These are phyloP conservation scores for Philonicus albiceps DNA, from an alignment of 2,888 invertebrate species.

Conservation along the genomic window DNA sequence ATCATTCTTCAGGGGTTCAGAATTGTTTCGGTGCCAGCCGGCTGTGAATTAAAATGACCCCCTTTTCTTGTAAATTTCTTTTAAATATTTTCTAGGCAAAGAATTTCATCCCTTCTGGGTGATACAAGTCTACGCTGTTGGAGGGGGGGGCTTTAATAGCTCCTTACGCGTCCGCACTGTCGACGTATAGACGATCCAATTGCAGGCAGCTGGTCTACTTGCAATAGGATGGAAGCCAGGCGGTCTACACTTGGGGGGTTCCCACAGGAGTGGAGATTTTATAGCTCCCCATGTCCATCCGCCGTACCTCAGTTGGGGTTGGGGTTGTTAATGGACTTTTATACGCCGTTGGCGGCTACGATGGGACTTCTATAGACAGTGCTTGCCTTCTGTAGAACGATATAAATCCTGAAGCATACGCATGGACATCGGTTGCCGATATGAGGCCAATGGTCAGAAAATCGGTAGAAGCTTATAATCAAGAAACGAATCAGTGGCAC, in stretches of 20 bases:
- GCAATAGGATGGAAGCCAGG: conserved; percentile 88
- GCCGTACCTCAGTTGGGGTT: conserved; percentile 93
- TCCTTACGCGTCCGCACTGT: conserved; percentile 91
- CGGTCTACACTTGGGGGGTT: conserved; percentile 92
- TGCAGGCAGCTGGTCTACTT: conserved; percentile 84
- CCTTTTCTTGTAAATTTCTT: no score
- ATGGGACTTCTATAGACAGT: conserved; percentile 82
- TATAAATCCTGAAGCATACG: conserved; percentile 85
- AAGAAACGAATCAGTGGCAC: conserved; percentile 78
- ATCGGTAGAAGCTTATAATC: conserved; percentile 90
- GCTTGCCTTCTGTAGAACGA: conserved; percentile 87
- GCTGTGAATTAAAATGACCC: no score
- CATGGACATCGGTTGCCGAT: conserved; percentile 83
- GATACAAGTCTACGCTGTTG: conserved; percentile 85
- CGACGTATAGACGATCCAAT: conserved; percentile 90
- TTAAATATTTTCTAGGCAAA: no score
- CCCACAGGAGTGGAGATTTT: conserved; percentile 79
- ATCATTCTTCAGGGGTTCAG: no score
- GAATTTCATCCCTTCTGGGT: no score
- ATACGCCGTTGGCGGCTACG: conserved; percentile 90
- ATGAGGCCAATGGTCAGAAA: conserved; percentile 90
- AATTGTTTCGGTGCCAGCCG: no score
- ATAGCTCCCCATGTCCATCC: conserved; percentile 90
- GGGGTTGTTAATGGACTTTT: conserved; percentile 79
- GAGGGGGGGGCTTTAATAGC: conserved; percentile 93